Evolutionary conservation across 2,888 invertebrate species (phyloP), one percentile per base, ranked within the genome.

Genomic region (Diadegma fenestrale): DNA sequence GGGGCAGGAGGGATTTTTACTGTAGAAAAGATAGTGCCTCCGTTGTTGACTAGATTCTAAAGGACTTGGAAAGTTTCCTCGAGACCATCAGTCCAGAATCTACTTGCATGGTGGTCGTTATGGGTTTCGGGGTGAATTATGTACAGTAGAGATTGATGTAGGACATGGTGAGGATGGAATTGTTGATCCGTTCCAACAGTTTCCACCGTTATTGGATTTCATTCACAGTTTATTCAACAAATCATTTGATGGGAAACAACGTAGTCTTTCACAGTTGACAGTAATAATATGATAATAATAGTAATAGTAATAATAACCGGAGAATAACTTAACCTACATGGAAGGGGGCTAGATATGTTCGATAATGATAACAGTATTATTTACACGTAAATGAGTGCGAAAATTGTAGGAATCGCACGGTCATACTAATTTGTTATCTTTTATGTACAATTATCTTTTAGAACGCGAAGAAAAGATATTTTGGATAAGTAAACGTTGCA

Each of bases 191-290:
- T 78, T 69, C 33, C 33, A 75, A 58, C 43, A 33, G n/a, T 54
- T 75, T 48, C 69, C 66, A 73, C 54, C 68, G 12, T 75, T 63
- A 63, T 82, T 22, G 48, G 48, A 82, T 82, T 78, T 78, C 76
- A 43, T 73, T 84, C 73, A 83, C 80, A 81, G 78, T 85, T 85
- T 85, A 85, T 85, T 85, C 80, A 85, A 85, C 82, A 82, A 51
- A 61, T 85, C 54, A 82, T 85, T 76, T 80, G 41, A 75, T 69
- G 51, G 76, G 72, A 80, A 85, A 82, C 85, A 85, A 85, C 85
- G 82, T 58, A 76, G 80, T 82, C 45, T 71, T 80, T 82, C 72
- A 75, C 68, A 63, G 30, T 80, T n/a, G 43, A 37, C 82, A 76
- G 80, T 78, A 72, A 63, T 80, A 75, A 66, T 87, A 66, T 81